Base-by-base conservation (phyloP, 2,113 vertebrate species). In the Myotis yumanensis region DNA sequence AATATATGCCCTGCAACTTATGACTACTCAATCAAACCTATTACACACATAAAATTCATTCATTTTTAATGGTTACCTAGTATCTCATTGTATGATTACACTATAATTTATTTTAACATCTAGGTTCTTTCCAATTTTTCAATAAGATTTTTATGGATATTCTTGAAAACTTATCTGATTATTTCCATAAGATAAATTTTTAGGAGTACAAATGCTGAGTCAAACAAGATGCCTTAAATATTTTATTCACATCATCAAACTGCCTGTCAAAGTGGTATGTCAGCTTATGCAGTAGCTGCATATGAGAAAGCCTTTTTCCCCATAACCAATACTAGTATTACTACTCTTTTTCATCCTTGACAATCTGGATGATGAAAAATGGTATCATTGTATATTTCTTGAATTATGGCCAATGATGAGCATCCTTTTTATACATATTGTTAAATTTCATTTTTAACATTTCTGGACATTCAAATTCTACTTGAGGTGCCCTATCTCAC, bases 131-230 rank as follows among this genome's bases (percentile, higher is more conserved):
- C 22, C 43, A 88, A 86, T 82, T 94, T 95, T 92, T 95, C 52
- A 90, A 37, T 71, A 91, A 72, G 62, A 88, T 16, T 68, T 93
- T 84, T 52, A 93, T 77, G 35, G 90, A 77, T 88, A 82, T 71
- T 79, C 25, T 90, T 90, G 30, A 76, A 92, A 85, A 80, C 3
- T 77, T 83, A 77, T 30, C 40, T 94, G 40, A 62, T 84, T 68
- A 88, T 90, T 95, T 93, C 48, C 37, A n/a, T 73, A 90, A 82
- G 37, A 92, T 94, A 37, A 93, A 77, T 83, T 92, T 91, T 54
- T 80, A 83, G 28, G n/a, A 79, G 15, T 86, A 59, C 54, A 95
- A 95, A 64, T 79, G 37, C 43, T 92, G 52, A 96, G 48, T 96
- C 86, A 89, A 95, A 81, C 11, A 94, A 93, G 54, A 91, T 18